Conservation (phyloP, 2,888 invertebrate species). For the Xestia c-nigrum region DNA sequence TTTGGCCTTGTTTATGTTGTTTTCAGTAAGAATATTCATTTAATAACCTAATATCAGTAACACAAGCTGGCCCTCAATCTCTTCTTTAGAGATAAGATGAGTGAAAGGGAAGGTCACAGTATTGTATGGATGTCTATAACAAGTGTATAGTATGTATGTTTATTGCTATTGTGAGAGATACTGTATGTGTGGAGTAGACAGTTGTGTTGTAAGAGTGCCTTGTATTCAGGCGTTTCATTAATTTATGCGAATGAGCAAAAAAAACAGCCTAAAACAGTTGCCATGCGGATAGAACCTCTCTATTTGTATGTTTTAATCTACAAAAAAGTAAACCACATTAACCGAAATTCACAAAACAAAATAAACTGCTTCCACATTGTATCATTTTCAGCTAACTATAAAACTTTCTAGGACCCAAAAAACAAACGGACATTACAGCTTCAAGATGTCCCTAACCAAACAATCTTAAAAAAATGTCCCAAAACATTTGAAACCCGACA, state of each 20-base stretch:
- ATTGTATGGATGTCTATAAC: neutral
- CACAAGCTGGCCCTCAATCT: neutral
- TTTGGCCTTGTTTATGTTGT: neutral
- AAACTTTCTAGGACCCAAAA: slow-evolving; percentile 45
- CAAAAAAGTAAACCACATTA: neutral
- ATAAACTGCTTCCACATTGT: slow-evolving; percentile 20
- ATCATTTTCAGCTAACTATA: slow-evolving; percentile 30
- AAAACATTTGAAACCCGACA: slow-evolving; percentile 82
- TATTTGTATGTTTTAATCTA: neutral
- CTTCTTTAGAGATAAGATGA: neutral
- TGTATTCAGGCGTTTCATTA: neutral
- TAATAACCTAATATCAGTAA: slow-evolving; percentile 1
- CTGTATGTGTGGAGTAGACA: neutral
- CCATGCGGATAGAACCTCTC: neutral
- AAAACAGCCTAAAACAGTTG: neutral
- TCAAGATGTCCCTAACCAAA: slow-evolving; percentile 64
- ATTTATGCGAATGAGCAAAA: neutral
- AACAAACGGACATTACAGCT: slow-evolving; percentile 48
- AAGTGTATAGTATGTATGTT: neutral
- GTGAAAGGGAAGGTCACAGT: neutral
- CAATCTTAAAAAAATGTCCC: slow-evolving; percentile 68
- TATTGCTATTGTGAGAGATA: neutral
- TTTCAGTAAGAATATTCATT: neutral
- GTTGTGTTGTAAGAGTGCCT: neutral
- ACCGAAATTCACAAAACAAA: slow-evolving; percentile 29